phyloP scores from a whole-genome alignment of 2,797 vertebrate species.

The Limosa lapponica region DNA sequence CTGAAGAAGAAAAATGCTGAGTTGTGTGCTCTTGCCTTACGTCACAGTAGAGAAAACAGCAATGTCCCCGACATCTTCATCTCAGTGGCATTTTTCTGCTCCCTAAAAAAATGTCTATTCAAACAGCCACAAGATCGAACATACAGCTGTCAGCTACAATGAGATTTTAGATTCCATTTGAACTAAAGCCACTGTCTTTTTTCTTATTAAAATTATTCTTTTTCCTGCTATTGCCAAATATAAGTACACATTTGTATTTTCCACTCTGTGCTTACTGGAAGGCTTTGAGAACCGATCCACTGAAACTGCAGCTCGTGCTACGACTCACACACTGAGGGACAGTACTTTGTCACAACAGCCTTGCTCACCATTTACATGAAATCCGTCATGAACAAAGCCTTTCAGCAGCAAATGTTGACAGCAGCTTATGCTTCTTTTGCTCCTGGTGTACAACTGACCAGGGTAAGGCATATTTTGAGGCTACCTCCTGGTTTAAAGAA shows the following conservation, averaged over 20 bases:
- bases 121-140: background rate
- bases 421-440: background rate
- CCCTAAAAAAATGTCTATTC: background rate
- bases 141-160: background rate
- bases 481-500: background rate
- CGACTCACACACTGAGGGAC: background rate
- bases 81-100: background rate
- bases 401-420: background rate
- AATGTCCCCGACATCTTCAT: background rate
- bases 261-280: background rate
- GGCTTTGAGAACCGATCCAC: background rate
- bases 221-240: background rate
- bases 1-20: slow-evolving; percentile 21
- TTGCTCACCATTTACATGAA: background rate
- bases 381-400: background rate
- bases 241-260: background rate
- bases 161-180: background rate
- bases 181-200: background rate
- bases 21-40: background rate
- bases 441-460: background rate
- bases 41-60: background rate
- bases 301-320: background rate
- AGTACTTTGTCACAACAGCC: background rate
- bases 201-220: background rate
- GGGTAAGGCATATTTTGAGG: background rate